A percentile compares a stretch with the other conserved stretches of the same genome.
Evolutionary conservation across 1,140 invertebrate species (phyloP).

Genomic region (Drosophila kohkoa): DNA sequence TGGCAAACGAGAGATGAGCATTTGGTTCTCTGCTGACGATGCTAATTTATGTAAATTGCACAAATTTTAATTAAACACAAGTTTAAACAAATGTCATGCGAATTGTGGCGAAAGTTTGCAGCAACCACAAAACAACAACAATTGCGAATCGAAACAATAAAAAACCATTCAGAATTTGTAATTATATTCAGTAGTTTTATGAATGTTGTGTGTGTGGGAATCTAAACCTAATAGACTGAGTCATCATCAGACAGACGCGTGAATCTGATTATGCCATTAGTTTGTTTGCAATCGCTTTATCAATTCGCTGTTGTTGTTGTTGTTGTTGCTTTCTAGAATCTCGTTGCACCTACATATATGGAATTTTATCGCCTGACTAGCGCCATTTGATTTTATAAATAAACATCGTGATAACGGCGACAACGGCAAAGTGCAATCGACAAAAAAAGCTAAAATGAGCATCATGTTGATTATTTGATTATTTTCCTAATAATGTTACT

Average conservation of each 20-base stretch:
- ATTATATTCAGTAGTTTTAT: constrained; percentile 47
- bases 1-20: not conserved
- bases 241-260: constrained; percentile 62
- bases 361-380: constrained; percentile 43
- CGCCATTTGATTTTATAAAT: constrained; percentile 45
- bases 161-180: constrained; percentile 28
- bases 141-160: constrained; percentile 42
- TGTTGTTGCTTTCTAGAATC: constrained; percentile 21
- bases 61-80: constrained; percentile 66
- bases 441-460: constrained; percentile 4
- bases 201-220: constrained; percentile 40
- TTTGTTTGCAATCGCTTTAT: constrained; percentile 34
- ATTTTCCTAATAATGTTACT: constrained; percentile 38
- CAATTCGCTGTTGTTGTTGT: constrained; percentile 19
- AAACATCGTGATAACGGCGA: constrained; percentile 39
- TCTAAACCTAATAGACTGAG: constrained; percentile 37
- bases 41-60: constrained; percentile 70
- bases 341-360: constrained; percentile 35
- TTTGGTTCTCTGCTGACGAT: constrained; percentile 18
- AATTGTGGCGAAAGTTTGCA: constrained; percentile 51
- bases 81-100: constrained; percentile 59
- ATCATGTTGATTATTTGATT: constrained; percentile 22
- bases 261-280: constrained; percentile 45
- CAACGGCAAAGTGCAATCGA: constrained; percentile 17
- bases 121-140: constrained; percentile 18